These are phyloP conservation scores for Lichenostomus cassidix DNA, from an alignment of 2,113 vertebrate species.

Conservation along the genomic window DNA sequence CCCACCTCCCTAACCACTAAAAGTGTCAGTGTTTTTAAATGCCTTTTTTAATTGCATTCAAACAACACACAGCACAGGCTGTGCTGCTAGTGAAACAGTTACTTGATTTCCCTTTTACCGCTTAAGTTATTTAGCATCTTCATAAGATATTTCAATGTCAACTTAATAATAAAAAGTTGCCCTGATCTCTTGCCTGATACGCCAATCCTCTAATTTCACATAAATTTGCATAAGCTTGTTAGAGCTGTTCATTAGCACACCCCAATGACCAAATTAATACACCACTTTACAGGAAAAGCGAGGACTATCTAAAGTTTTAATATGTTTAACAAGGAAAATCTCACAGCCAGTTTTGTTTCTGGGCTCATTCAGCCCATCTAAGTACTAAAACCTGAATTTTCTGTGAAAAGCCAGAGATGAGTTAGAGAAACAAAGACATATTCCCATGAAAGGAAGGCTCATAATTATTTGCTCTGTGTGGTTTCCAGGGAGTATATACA, in stretches of 20 bases:
- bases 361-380: not conserved
- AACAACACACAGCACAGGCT: not conserved
- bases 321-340: not conserved
- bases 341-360: not conserved
- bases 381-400: not conserved
- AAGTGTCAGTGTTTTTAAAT: not conserved
- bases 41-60: not conserved
- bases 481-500: accelerated
- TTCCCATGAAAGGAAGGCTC: not conserved
- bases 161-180: not conserved
- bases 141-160: not conserved
- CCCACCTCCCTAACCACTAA: not conserved
- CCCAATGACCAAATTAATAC: conserved; percentile 1
- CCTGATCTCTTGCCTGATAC: not conserved
- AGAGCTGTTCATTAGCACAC: not conserved
- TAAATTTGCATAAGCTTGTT: not conserved
- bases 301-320: not conserved
- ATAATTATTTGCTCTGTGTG: not conserved
- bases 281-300: not conserved
- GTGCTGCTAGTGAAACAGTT: not conserved
- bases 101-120: not conserved
- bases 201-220: conserved; percentile 12
- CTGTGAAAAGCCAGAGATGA: not conserved
- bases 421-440: not conserved
- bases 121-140: not conserved